Percentiles rank a stretch among this genome's conserved stretches.
Evolutionary conservation across 2,113 vertebrate genomes (phyloP).

Genomic region (Mola mola): DNA sequence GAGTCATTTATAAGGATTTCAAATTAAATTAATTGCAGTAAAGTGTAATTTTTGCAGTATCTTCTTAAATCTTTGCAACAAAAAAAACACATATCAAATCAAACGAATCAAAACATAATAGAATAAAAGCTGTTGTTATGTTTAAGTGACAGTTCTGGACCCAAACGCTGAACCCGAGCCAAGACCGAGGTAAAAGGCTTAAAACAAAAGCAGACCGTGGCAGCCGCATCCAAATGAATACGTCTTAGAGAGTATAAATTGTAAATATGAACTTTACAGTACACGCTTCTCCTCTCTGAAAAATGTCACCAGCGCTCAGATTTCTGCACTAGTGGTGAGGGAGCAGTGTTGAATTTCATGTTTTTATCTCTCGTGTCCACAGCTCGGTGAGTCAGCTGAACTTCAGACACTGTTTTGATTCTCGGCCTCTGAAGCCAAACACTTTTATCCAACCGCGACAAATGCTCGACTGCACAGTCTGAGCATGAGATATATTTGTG

Average conservation of each 20-base stretch:
- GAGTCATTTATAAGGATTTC: background rate
- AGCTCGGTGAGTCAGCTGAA: conserved; percentile 9
- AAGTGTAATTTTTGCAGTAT: background rate
- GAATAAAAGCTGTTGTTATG: too few species aligned
- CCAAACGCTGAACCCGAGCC: too few species aligned
- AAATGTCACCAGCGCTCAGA: conserved; percentile 8
- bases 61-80: too few species aligned
- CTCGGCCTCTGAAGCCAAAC: background rate
- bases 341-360: conserved; percentile 14
- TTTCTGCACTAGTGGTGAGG: conserved; percentile 7
- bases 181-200: too few species aligned
- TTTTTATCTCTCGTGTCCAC: conserved; percentile 17
- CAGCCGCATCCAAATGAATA: background rate
- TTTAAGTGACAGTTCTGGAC: too few species aligned
- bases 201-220: too few species aligned
- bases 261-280: background rate
- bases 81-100: too few species aligned
- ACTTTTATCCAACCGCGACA: background rate
- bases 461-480: background rate
- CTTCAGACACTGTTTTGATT: conserved; percentile 1
- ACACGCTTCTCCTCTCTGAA: background rate
- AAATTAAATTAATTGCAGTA: background rate
- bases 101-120: too few species aligned
- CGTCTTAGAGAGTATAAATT: background rate
- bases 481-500: too few species aligned